Conservation (phyloP, 2,888 invertebrate species). For the Gnatocerus cornutus region DNA sequence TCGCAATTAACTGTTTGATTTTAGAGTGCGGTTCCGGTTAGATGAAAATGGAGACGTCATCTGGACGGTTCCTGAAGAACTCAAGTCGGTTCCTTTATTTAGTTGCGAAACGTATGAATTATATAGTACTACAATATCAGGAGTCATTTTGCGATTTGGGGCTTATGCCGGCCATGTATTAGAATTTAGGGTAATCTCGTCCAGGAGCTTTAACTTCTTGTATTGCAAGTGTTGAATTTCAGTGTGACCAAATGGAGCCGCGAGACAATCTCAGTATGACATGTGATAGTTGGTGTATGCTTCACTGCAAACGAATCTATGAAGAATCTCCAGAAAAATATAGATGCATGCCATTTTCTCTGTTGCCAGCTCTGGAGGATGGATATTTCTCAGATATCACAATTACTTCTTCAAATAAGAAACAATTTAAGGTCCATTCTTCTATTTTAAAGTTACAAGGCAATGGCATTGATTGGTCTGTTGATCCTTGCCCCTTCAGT, state of each 20-base stretch:
- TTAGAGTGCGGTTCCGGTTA: slow-evolving; percentile 71
- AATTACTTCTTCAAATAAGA: slow-evolving; percentile 73
- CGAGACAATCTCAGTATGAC: slow-evolving; percentile 74
- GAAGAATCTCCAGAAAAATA: slow-evolving; percentile 70
- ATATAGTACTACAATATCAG: slow-evolving; percentile 62
- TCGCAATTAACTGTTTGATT: slow-evolving; percentile 22
- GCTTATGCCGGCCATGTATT: slow-evolving; percentile 79
- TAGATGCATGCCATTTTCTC: slow-evolving; percentile 75
- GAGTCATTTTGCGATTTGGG: slow-evolving; percentile 73
- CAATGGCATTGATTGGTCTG: slow-evolving; percentile 74
- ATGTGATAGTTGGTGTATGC: slow-evolving; percentile 77
- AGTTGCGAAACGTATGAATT: slow-evolving; percentile 81
- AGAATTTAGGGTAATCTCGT: slow-evolving; percentile 75
- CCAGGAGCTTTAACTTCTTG: neutral
- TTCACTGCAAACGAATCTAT: slow-evolving; percentile 76
- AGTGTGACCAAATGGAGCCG: slow-evolving; percentile 68
- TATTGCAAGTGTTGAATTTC: slow-evolving; percentile 39
- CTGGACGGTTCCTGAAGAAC: slow-evolving; percentile 75
- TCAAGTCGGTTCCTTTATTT: slow-evolving; percentile 75
- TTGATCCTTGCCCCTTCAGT: slow-evolving; percentile 73
- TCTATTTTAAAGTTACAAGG: slow-evolving; percentile 75
- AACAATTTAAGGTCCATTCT: slow-evolving; percentile 75
- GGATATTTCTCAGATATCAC: slow-evolving; percentile 78
- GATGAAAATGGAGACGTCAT: slow-evolving; percentile 78
- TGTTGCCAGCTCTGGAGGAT: slow-evolving; percentile 78